Base-by-base conservation (phyloP, 2,888 invertebrate species). In the Cybosia mesomella region DNA sequence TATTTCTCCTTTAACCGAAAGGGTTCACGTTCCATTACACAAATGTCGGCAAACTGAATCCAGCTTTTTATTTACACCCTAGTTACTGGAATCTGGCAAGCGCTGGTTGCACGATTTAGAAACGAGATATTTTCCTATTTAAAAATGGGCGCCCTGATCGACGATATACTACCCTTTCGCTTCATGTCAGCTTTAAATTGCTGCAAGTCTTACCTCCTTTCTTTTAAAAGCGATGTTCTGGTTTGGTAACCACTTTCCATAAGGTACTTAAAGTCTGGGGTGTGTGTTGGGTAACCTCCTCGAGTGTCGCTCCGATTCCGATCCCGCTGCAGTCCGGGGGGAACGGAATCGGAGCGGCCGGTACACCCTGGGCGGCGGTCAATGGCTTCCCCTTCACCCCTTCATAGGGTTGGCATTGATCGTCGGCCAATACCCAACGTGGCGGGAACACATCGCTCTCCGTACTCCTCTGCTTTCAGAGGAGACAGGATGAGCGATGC, bases 1-100 rank as follows among this genome's bases (percentile, higher is more conserved):
- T 71, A 76, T 71, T 70, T 66, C 60, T 63, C 59, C 58, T 60
- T 70, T 49, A 66, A 66, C 72, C 58, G 68, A 71, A 68, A 72
- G 68, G 71, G 66, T 75, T 66, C 64, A 61, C 68, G 58, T 67
- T 63, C 57, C 72, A 66, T 72, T 73, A 67, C 32, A 66, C 64
- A 59, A 57, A 72, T 61, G 67, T 64, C 63, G 36, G 58, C 58
- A 64, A 65, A 63, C 54, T 61, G 58, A 58, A 57, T 36, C 49
- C 24, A 49, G n/a, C 58, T 43, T 55, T 66, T 43, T 66, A 61
- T 36, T 60, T 39, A 18, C 13, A 22, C n/a, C 32, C 18, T 24
- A 49, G n/a, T 61, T n/a, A 28, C 1, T 8, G 24, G 0, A 32
- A 22, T 18, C 36, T 21, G 34, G 34, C 53, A 53, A 21, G n/a